Base-by-base conservation (phyloP, 53 echinoderm and acorn worm species). In the Zoroaster sp. region DNA sequence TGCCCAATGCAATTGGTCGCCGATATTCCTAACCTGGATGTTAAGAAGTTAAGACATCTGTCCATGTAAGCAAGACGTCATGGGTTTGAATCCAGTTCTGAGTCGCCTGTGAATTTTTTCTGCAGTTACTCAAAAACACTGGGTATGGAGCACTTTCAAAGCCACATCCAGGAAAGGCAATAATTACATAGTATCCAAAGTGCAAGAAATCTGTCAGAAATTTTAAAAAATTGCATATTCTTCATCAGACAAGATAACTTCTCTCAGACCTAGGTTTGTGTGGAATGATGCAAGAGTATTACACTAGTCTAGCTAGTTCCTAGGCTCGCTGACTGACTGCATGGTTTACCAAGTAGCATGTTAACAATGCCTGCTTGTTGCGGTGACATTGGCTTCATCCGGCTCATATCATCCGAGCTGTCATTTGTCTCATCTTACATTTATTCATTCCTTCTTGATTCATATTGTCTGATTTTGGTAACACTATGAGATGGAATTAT, bases 351-450 rank as follows among this genome's bases (percentile, higher is more conserved):
- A 49, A 35, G 32, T 51, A 85, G 70, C 85, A 85, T 14, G 21
- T 85, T 46, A 85, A 85, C 85, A 71, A 36, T 37, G 70, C 71
- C 70, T 51, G 33, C 36, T 70, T 85, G 25, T 74, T 40, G 82
- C 51, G 51, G 85, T 46, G 20, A n/a, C 85, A 71, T 85, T 69
- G 90, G 31, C 49, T 74, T 89, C 68, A 89, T 44, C 59, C 41
- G 90, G 74, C 35, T 65, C 82, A 82, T n/a, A 82, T 51, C 90
- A 89, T 89, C 90, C 74, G 82, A 73, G 82, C 73, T 52, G 80
- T 85, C 71, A 35, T 71, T 68, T 46, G 30, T 7, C 46, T 9
- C 33, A 20, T 11, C 66, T 18, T 40, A 12, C 34, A 68, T 25
- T 79, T 3, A 66, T 83, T 83, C 68, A 83, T 15, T 85, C 85